These are phyloP conservation scores for Drosophila meridionalis DNA, from an alignment of 2,888 invertebrate species.

Conservation along the genomic window DNA sequence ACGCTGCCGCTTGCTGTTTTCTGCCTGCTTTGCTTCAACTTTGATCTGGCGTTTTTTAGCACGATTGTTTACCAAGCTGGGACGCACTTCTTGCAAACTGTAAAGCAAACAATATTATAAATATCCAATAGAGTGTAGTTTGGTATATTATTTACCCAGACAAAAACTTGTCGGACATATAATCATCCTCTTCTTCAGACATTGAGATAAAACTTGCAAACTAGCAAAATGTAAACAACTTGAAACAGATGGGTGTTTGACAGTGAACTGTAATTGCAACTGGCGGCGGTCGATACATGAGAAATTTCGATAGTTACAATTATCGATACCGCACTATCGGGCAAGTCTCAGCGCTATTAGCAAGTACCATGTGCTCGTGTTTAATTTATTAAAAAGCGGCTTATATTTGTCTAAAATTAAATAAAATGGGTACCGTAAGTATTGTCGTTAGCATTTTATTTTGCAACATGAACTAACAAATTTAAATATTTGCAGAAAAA, in stretches of 20 bases:
- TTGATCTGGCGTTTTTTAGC: slow-evolving; percentile 87
- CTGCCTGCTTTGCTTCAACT: slow-evolving; percentile 86
- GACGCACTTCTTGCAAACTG: slow-evolving; percentile 84
- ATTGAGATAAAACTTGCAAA: slow-evolving; percentile 74
- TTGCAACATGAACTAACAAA: neutral
- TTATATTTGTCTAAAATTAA: slow-evolving; percentile 15
- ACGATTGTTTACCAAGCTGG: slow-evolving; percentile 87
- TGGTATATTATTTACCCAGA: slow-evolving; percentile 84
- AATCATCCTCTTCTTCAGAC: slow-evolving; percentile 89
- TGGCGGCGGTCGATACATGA: neutral
- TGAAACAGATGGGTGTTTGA: slow-evolving; percentile 14
- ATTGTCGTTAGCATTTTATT: neutral
- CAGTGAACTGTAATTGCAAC: slow-evolving; percentile 25
- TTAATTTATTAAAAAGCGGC: slow-evolving; percentile 3
- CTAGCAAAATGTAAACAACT: slow-evolving; percentile 43
- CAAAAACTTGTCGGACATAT: slow-evolving; percentile 90
- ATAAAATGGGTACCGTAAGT: slow-evolving; percentile 63
- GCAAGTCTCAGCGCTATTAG: slow-evolving; percentile 25
- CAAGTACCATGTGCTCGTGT: slow-evolving; percentile 67
- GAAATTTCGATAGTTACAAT: neutral
- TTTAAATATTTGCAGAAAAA: slow-evolving; percentile 79
- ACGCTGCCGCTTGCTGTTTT: slow-evolving; percentile 84
- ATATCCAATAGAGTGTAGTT: fast-evolving
- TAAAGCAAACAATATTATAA: neutral
- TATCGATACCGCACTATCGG: slow-evolving; percentile 7